phyloP scores from a whole-genome alignment of 2,888 invertebrate genomes.

The Digitonthophagus gazella region DNA sequence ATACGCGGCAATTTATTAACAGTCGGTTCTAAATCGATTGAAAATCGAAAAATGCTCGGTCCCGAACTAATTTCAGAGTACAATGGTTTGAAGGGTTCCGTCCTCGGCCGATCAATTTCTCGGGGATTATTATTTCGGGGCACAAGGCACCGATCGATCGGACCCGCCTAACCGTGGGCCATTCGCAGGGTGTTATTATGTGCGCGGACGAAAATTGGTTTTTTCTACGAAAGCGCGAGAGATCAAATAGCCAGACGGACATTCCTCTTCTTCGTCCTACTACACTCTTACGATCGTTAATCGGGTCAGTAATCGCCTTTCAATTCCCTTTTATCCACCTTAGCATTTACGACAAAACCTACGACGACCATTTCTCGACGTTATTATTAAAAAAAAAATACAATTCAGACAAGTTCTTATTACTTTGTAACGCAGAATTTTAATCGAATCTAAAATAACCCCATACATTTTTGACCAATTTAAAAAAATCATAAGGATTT shows the following conservation, averaged over 20 bases:
- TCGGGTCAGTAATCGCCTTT: too few relatives aligned
- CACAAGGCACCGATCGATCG: slow-evolving; percentile 11
- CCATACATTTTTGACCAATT: too few relatives aligned
- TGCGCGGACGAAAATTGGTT: slow-evolving; percentile 12
- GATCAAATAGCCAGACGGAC: slow-evolving; percentile 14
- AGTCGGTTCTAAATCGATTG: background rate
- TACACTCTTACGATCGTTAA: too few relatives aligned
- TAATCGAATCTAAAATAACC: too few relatives aligned
- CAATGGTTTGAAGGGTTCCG: slow-evolving; percentile 14
- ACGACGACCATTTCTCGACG: too few relatives aligned
- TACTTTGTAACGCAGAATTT: too few relatives aligned
- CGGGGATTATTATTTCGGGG: slow-evolving; percentile 13
- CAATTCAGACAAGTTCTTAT: too few relatives aligned
- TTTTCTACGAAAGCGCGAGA: slow-evolving; percentile 11
- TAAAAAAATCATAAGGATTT: too few relatives aligned
- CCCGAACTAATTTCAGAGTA: slow-evolving; percentile 14
- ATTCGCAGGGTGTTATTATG: slow-evolving; percentile 10
- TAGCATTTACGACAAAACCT: too few relatives aligned
- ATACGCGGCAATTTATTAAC: background rate
- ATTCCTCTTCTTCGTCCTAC: too few relatives aligned
- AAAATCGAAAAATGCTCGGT: slow-evolving; percentile 7
- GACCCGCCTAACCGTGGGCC: background rate
- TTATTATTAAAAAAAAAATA: too few relatives aligned
- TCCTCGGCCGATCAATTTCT: background rate
- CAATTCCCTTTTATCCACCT: too few relatives aligned